A percentile compares a stretch with the other conserved stretches of the same genome.
Conservation (phyloP, 2,888 invertebrate species). For the Calliopum simillimum region DNA sequence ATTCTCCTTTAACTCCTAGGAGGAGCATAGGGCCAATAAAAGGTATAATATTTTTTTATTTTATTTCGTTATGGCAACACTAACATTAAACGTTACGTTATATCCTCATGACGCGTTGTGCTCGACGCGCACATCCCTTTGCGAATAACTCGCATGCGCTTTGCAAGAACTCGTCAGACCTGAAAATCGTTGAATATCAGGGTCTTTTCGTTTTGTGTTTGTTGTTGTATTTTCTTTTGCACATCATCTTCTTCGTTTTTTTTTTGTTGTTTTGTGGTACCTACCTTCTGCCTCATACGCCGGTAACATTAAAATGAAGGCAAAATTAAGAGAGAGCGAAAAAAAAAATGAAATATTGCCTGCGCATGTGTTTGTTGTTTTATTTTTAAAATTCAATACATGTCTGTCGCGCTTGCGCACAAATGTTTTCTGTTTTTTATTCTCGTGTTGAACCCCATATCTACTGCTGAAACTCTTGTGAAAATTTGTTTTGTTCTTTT, state of each 20-base stretch:
- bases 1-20: too few species aligned
- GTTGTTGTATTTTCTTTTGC: constrained; percentile 18
- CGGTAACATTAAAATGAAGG: constrained; percentile 23
- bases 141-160: constrained; percentile 46
- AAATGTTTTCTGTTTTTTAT: not conserved
- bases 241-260: constrained; percentile 17
- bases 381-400: constrained; percentile 48
- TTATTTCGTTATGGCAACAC: not conserved
- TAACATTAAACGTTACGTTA: not conserved
- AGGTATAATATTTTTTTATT: not conserved
- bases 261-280: constrained; percentile 34
- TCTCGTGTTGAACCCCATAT: not conserved
- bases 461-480: constrained; percentile 4
- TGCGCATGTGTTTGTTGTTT: constrained; percentile 9
- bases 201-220: constrained; percentile 21
- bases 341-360: too few species aligned
- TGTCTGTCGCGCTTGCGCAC: constrained; percentile 38
- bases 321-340: too few species aligned
- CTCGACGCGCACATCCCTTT: constrained; percentile 46
- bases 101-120: constrained; percentile 23
- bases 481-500: constrained; percentile 17
- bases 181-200: constrained; percentile 38
- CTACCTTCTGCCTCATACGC: constrained; percentile 33
- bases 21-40: too few species aligned
- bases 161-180: constrained; percentile 48